These are phyloP conservation scores for Zaprionus nigranus DNA, from an alignment of 1,140 invertebrate species.

Conservation along the genomic window DNA sequence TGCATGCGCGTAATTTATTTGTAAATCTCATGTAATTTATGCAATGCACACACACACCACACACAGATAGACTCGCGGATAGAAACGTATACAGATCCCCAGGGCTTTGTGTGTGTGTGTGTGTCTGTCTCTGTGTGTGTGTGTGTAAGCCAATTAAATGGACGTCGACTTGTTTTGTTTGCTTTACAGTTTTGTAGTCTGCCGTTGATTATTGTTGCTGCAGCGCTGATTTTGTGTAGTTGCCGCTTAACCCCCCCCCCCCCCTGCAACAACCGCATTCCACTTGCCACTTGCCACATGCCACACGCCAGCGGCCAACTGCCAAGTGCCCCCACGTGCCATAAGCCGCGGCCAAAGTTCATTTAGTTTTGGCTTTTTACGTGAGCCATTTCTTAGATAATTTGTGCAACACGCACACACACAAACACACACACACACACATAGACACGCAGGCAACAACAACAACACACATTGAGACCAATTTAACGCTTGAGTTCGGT, in stretches of 20 bases:
- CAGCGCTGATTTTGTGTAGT: slow-evolving; percentile 28
- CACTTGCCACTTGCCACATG: slow-evolving; percentile 46
- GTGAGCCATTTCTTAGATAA: slow-evolving; percentile 61
- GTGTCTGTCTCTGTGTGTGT: slow-evolving; percentile 15
- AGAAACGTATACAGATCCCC: slow-evolving; percentile 19
- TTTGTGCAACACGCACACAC: slow-evolving; percentile 45
- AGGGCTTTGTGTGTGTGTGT: slow-evolving; percentile 15
- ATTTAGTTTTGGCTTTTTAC: slow-evolving; percentile 68
- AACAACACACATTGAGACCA: slow-evolving; percentile 31
- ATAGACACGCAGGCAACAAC: background rate
- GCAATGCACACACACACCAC: slow-evolving; percentile 51
- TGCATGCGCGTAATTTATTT: slow-evolving; percentile 79
- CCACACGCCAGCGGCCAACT: slow-evolving; percentile 21
- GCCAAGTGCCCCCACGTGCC: slow-evolving; percentile 33
- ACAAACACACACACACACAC: slow-evolving; percentile 4
- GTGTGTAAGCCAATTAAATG: slow-evolving; percentile 75
- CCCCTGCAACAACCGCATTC: background rate
- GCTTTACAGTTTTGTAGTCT: slow-evolving; percentile 65
- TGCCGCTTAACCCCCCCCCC: slow-evolving; percentile 17
- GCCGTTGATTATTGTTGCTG: slow-evolving; percentile 15
- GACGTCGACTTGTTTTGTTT: slow-evolving; percentile 71
- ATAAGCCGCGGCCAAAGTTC: slow-evolving; percentile 51
- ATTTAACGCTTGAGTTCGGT: slow-evolving; percentile 79
- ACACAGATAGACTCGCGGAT: slow-evolving; percentile 14
- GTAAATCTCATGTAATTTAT: slow-evolving; percentile 74